Evolutionary conservation across 30 jellyfish, hydroid and myxozoan species (phyloP), one percentile per base, ranked within the genome.

Genomic region (Nemopilema nomurai): DNA sequence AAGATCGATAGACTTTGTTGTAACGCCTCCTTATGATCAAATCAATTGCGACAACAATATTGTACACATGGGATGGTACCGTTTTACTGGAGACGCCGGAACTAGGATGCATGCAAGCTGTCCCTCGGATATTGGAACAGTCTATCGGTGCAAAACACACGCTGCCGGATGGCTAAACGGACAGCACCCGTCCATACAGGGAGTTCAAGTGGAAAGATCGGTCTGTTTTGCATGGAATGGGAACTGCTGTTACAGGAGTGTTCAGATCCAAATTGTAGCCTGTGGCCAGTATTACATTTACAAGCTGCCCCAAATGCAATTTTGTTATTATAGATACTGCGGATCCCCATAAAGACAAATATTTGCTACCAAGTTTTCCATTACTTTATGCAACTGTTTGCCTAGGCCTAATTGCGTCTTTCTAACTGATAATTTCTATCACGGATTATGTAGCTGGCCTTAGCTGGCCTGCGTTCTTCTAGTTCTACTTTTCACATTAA

Each of bases 81-180:
- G 76, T 1, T 67, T 67, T 67, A 23, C 50, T 7, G 76, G 76
- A 3, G 30, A 29, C 3, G 76, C 76, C 17, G 76, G 76, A 23
- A 67, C 17, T 0, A 67, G 17, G 0, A 67, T 67, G 76, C 19
- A 19, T 17, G 23, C 30, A 20, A n/a, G 51, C 33, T 67, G 76
- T 22, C 17, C 28, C 13, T 4, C 28, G 23, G 28, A 21, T 33
- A 3, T 9, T 67, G 76, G 76, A 13, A 23, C 76, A 21, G 28
- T 21, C 1, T 67, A 3, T 33, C 76, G 76, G 23, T 67, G 76
- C 22, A n/a, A 23, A 0, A 67, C 76, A 0, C 76, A 67, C 22
- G 76, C 51, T 23, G 51, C 18, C 30, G 76, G 76, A 29, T 67
- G 76, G 76, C 76, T 67, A 1, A 67, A 67, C n/a, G 76, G 76